These are phyloP conservation scores for Bubalus kerabau DNA, from an alignment of 2,113 vertebrate species.

Conservation along the genomic window DNA sequence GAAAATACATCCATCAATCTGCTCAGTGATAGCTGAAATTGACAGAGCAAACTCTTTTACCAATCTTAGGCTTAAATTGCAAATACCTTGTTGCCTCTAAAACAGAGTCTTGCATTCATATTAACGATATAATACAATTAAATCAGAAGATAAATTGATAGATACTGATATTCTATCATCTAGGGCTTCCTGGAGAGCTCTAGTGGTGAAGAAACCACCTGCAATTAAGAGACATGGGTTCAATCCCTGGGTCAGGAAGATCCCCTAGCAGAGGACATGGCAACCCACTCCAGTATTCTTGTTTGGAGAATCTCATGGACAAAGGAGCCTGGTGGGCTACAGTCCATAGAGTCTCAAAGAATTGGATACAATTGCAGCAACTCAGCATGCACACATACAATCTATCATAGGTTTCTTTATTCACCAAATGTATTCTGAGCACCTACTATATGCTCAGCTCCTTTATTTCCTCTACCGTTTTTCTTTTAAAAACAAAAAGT, in stretches of 20 bases:
- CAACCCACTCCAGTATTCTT: neutral
- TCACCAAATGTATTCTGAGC: neutral
- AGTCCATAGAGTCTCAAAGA: neutral
- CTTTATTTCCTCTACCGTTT: neutral
- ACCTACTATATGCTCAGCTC: neutral
- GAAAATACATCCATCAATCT: neutral
- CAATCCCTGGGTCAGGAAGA: neutral
- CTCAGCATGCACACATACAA: neutral
- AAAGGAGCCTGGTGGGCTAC: neutral
- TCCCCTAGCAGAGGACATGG: neutral
- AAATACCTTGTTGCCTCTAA: neutral
- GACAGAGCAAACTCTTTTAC: neutral
- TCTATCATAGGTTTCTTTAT: neutral
- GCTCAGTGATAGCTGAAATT: neutral
- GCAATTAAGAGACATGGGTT: neutral
- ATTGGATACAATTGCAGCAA: neutral
- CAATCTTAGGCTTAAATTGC: neutral
- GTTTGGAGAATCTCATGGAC: neutral
- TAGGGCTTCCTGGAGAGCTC: neutral
- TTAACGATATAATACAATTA: neutral
- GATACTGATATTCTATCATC: neutral
- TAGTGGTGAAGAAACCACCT: neutral
- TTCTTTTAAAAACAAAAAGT: neutral
- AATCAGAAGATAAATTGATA: neutral
- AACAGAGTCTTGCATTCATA: neutral